Conservation (phyloP, 2,797 vertebrate genomes). For the Halcyon chelicuti region DNA sequence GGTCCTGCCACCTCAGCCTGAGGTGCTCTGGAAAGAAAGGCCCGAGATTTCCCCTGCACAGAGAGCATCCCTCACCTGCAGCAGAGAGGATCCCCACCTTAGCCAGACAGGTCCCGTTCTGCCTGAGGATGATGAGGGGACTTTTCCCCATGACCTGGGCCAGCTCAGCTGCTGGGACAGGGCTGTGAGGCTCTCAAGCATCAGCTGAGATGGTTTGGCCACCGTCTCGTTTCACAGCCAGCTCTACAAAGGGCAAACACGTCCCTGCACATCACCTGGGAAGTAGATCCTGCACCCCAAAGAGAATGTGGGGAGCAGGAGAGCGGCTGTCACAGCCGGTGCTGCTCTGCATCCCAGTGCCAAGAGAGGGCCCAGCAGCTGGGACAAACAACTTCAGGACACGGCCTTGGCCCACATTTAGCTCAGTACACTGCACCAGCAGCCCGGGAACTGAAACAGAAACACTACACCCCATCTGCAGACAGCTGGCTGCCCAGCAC, state of each 20-base stretch:
- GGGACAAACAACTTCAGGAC: neutral
- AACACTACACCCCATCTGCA: no score
- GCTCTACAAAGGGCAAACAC: neutral
- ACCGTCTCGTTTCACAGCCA: neutral
- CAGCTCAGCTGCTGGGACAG: neutral
- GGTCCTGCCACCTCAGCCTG: neutral
- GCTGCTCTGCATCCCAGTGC: neutral
- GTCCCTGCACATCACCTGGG: fast-evolving
- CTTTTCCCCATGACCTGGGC: fast-evolving
- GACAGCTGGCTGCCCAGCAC: neutral
- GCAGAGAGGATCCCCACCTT: fast-evolving
- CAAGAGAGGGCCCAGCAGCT: neutral
- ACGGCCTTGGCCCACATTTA: neutral
- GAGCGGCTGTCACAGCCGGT: fast-evolving
- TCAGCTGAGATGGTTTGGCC: neutral
- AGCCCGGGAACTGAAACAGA: neutral
- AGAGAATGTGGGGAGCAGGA: fast-evolving
- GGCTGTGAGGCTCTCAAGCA: neutral
- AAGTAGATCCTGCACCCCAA: neutral
- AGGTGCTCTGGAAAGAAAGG: neutral
- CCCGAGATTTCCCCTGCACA: fast-evolving
- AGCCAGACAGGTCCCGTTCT: neutral
- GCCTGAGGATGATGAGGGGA: neutral
- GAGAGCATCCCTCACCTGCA: no score
- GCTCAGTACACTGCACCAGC: neutral